Conservation (phyloP, 2,888 invertebrate genomes). For the Petrolisthes manimaculis region DNA sequence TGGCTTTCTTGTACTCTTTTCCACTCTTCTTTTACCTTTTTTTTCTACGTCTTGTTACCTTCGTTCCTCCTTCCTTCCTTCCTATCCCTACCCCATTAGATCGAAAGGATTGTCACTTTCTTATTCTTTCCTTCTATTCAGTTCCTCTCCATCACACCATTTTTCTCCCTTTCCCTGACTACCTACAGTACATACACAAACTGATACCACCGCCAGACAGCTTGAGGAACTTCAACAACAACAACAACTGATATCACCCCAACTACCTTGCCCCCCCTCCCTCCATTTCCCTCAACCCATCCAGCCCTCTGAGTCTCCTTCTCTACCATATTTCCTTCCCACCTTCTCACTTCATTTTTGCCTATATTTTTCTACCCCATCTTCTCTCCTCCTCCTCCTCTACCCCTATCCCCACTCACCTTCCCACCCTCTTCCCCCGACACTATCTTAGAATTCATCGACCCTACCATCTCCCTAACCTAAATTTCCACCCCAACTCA, state of each 20-base stretch:
- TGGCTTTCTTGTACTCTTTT: neutral
- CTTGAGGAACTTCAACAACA: too few species aligned
- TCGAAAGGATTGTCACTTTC: neutral
- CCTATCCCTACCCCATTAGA: neutral
- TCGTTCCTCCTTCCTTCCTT: neutral
- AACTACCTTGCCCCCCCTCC: neutral
- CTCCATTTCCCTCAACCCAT: neutral
- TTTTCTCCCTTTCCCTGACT: neutral
- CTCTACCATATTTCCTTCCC: conserved; percentile 20
- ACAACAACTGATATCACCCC: too few species aligned
- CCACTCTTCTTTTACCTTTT: neutral
- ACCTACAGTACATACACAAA: too few species aligned
- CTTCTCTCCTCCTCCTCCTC: neutral
- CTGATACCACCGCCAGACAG: too few species aligned
- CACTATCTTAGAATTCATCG: too few species aligned
- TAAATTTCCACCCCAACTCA: too few species aligned
- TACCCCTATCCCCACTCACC: too few species aligned
- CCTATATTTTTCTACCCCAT: neutral
- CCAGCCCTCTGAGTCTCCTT: neutral
- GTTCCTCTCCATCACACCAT: too few species aligned
- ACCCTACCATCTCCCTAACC: too few species aligned
- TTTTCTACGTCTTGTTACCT: neutral
- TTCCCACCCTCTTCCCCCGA: too few species aligned
- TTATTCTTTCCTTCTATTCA: neutral
- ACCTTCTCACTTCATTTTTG: neutral